These are phyloP conservation scores for Hycleus phaleratus DNA, from an alignment of 1,140 invertebrate genomes.

Conservation along the genomic window DNA sequence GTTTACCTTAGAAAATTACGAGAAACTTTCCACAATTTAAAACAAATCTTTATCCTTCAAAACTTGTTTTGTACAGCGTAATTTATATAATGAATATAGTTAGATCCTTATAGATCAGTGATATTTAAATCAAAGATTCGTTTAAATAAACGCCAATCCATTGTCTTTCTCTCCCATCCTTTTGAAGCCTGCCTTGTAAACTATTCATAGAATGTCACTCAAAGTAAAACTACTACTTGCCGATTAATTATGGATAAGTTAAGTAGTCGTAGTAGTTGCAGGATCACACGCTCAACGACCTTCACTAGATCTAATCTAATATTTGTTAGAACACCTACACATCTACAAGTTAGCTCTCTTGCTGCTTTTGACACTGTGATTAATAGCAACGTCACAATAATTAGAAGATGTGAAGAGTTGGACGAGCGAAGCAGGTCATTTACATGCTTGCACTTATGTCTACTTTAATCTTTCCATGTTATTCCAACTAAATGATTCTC, in stretches of 20 bases:
- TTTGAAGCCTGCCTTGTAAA: constrained; percentile 5
- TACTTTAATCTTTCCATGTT: constrained; percentile 5
- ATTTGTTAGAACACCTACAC: constrained; percentile 2
- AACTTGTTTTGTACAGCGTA: background rate
- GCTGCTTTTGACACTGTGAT: constrained; percentile 14
- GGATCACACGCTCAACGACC: constrained; percentile 7
- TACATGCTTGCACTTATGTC: background rate
- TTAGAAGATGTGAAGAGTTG: background rate
- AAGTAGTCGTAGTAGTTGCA: background rate
- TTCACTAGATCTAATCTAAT: constrained; percentile 15
- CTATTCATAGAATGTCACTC: constrained; percentile 15
- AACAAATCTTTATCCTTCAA: background rate
- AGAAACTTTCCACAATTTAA: background rate
- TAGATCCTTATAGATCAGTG: too few relatives aligned
- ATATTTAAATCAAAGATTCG: too few relatives aligned
- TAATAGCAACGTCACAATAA: constrained; percentile 9
- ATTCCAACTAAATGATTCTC: constrained; percentile 6
- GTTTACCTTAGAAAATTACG: too few relatives aligned
- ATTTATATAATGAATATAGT: too few relatives aligned
- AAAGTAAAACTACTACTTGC: constrained; percentile 6
- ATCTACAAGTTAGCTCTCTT: too few relatives aligned
- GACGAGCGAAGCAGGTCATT: constrained; percentile 1
- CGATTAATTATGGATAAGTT: constrained; percentile 18
- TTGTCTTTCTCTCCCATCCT: too few relatives aligned
- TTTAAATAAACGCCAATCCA: too few relatives aligned